Base-by-base conservation (phyloP, 2,797 vertebrate species). In the Brotula barbata region DNA sequence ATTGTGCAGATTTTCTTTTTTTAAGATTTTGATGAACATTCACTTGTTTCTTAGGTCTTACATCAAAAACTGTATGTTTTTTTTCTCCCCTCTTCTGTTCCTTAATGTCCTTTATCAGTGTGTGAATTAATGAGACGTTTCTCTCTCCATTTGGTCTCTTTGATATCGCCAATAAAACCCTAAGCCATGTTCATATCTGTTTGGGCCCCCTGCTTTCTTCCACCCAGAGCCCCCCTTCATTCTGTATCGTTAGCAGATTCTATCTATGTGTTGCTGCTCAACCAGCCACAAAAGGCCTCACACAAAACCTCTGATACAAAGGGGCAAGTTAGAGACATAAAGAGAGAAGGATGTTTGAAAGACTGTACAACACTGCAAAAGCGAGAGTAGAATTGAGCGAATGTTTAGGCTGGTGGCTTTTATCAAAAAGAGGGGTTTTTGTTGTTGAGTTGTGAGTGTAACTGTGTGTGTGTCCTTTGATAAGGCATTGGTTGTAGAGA, bases 281-380 rank as follows among this genome's bases (percentile, higher is more conserved):
- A 65, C 53, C 51, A 44, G 71, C 75, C 79, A 84, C 85, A 88
- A 88, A 77, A 55, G 82, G 63, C 75, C 77, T 65, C 72, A 81
- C 85, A 85, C 82, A 85, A 87, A 89, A 83, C 72, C 80, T 75
- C 54, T 40, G 55, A 85, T 73, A 78, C 66, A 80, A 75, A 58
- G 3, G 73, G 72, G 85, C 73, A 75, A 79, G 75, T 68, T 56
- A 10, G 77, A 79, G 71, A 81, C 45, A 61, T 68, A 74, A 53
- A 81, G 58, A 64, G 40, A 68, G 71, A 58, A 79, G 47, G 37
- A 33, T 63, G 53, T 62, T 51, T 83, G 77, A 84, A 81, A 77
- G 83, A 58, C 57, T 58, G 66, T 72, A 23, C 58, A 79, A 68
- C 17, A 3, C 65, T 47, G 55, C 39, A 25, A 75, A 45, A 44